Evolutionary conservation across 2,888 invertebrate genomes (phyloP).

Genomic region (Scrobipalpa atriplicella): DNA sequence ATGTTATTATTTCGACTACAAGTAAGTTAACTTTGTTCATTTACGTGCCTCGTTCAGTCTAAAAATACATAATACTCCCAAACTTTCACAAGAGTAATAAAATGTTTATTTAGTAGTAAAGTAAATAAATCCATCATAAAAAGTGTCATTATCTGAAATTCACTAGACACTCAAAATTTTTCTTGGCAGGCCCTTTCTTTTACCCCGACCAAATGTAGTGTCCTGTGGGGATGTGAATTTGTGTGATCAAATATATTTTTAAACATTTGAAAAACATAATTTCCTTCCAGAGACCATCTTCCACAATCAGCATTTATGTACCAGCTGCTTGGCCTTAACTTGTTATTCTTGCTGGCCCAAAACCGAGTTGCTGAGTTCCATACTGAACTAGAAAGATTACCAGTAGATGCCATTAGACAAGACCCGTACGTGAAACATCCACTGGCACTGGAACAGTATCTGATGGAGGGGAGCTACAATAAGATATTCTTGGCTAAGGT

Average conservation of each 20-base stretch:
- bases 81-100: too few species aligned
- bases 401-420: conserved; percentile 94
- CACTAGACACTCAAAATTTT: too few species aligned
- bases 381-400: conserved; percentile 96
- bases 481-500: conserved; percentile 96
- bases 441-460: conserved; percentile 97
- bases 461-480: conserved; percentile 99
- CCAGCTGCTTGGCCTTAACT: conserved; percentile 96
- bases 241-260: too few species aligned
- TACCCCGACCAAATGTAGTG: too few species aligned
- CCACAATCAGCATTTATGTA: conserved; percentile 97
- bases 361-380: conserved; percentile 99
- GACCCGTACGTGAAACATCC: conserved; percentile 98
- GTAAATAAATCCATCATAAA: too few species aligned
- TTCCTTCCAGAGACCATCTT: conserved; percentile 83
- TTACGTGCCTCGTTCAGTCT: too few species aligned
- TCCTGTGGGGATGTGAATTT: too few species aligned
- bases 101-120: too few species aligned
- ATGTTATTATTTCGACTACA: conserved; percentile 98
- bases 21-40: conserved; percentile 74
- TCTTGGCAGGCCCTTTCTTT: too few species aligned
- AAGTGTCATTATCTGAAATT: too few species aligned
- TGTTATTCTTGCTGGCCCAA: conserved; percentile 96
- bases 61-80: too few species aligned
- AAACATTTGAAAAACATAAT: too few species aligned